A percentile compares a stretch with the other conserved stretches of the same genome.
phyloP scores from a whole-genome alignment of 2,888 invertebrate genomes.

The Rotaria sp. region DNA sequence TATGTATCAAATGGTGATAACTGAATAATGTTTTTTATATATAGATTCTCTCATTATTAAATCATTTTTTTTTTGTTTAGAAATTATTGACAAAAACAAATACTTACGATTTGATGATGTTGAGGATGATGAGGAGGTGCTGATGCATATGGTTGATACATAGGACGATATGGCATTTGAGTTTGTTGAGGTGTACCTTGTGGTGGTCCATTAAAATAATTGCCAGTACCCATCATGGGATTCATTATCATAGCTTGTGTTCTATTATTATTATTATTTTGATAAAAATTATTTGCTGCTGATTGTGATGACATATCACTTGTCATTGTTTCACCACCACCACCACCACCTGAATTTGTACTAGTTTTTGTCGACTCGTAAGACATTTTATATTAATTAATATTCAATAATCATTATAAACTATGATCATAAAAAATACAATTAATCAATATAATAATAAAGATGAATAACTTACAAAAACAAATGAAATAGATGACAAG shows the following conservation, averaged over 20 bases:
- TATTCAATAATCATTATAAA: conserved; percentile 1
- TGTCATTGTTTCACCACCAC: neutral
- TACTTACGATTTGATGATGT: neutral
- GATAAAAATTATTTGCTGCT: neutral
- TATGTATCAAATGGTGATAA: neutral
- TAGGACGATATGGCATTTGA: neutral
- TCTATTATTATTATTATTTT: neutral
- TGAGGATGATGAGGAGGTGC: neutral
- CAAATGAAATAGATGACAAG: neutral
- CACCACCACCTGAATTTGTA: neutral
- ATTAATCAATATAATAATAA: too few species aligned
- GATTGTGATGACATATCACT: neutral
- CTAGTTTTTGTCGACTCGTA: neutral
- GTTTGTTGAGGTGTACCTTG: neutral
- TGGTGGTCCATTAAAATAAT: conserved; percentile 2
- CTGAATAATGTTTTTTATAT: neutral
- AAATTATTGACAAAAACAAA: neutral
- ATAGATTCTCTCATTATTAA: neutral
- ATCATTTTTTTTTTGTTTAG: neutral
- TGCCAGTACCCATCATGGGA: neutral
- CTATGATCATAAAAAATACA: neutral
- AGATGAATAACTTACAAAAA: neutral
- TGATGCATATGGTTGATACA: neutral
- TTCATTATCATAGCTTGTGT: neutral
- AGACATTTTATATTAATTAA: neutral